Evolutionary conservation across 2,888 invertebrate genomes (phyloP).

Genomic region (Hipparchia semele): DNA sequence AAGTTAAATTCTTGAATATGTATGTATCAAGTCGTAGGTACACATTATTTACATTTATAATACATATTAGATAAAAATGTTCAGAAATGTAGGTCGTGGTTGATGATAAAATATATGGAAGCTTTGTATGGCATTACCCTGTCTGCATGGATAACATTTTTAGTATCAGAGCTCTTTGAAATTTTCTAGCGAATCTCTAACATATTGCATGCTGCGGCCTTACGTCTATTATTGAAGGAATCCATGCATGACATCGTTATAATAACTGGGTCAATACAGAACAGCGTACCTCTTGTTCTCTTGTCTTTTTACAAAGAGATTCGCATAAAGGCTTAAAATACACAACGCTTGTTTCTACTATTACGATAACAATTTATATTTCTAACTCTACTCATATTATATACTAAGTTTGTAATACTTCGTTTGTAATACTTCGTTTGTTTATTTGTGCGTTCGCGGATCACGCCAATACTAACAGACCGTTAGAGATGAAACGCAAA

Average conservation of each 20-base stretch:
- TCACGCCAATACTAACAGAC: too few relatives aligned
- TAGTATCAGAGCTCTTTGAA: conserved; percentile 12
- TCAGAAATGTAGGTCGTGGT: conserved; percentile 3
- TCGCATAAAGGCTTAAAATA: not conserved
- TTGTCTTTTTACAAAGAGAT: not conserved
- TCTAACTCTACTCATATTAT: not conserved
- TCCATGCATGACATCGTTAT: conserved; percentile 21
- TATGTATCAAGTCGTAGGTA: not conserved
- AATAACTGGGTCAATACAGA: conserved; percentile 13
- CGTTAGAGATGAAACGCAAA: too few relatives aligned
- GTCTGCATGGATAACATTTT: conserved; percentile 17
- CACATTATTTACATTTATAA: not conserved
- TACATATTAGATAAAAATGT: not conserved
- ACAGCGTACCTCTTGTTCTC: not conserved
- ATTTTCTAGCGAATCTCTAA: conserved; percentile 16
- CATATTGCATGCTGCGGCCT: conserved; percentile 13
- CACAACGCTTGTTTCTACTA: not conserved
- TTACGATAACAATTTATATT: not conserved
- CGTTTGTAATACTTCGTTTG: not conserved
- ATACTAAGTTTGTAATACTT: not conserved
- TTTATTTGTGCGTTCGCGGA: not conserved
- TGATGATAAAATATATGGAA: not conserved
- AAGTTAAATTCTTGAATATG: too few relatives aligned
- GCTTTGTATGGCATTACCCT: conserved; percentile 4
- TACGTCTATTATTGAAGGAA: conserved; percentile 20